Evolutionary conservation across 2,797 vertebrate species (phyloP).

Genomic region (Huso huso): DNA sequence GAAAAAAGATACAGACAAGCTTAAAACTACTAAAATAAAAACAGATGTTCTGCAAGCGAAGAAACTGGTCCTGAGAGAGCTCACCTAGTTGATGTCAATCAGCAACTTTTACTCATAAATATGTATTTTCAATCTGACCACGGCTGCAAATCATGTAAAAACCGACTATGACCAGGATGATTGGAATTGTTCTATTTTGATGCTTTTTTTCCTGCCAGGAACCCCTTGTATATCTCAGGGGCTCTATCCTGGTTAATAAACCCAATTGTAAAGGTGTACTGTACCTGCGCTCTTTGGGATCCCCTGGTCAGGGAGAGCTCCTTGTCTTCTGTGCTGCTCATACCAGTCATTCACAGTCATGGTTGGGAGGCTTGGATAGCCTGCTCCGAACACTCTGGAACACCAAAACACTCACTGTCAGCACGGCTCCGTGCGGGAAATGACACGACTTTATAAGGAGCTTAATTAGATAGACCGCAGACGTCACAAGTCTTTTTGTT

Average conservation of each 20-base stretch:
- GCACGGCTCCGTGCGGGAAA: neutral
- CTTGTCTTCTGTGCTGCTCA: slow-evolving; percentile 65
- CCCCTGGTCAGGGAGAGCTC: slow-evolving; percentile 64
- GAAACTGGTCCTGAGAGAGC: too few species aligned
- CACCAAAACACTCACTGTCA: slow-evolving; percentile 11
- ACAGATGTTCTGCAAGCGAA: too few species aligned
- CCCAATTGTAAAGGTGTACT: neutral
- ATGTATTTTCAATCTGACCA: neutral
- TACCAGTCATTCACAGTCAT: slow-evolving; percentile 96
- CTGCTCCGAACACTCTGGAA: slow-evolving; percentile 81
- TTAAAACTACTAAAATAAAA: too few species aligned
- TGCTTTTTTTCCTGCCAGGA: too few species aligned
- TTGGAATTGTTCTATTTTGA: too few species aligned
- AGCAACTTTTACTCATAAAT: too few species aligned
- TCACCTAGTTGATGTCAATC: too few species aligned
- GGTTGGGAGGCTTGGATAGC: slow-evolving; percentile 82
- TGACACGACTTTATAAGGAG: neutral
- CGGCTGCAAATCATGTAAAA: neutral
- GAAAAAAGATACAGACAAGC: too few species aligned
- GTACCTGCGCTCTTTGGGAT: slow-evolving; percentile 33
- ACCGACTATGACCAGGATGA: too few species aligned
- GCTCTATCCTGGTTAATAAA: too few species aligned
- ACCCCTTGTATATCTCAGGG: too few species aligned
- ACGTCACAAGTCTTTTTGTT: too few species aligned
- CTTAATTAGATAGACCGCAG: neutral